These are phyloP conservation scores for Clistopyga incitator DNA, from an alignment of 2,888 invertebrate genomes.

Conservation along the genomic window DNA sequence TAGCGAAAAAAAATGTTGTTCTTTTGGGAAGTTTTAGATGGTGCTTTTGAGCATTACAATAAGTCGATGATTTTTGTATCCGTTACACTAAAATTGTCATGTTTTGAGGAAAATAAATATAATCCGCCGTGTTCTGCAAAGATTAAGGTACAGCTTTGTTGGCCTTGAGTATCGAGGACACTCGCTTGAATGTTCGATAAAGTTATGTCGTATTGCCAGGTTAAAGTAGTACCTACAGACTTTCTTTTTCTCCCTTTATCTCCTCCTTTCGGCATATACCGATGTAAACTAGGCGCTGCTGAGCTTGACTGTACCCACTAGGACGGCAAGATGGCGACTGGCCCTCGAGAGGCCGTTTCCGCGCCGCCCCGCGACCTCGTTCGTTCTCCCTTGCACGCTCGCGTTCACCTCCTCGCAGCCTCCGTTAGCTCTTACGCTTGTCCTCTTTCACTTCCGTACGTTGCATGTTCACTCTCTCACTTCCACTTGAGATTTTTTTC, in stretches of 20 bases:
- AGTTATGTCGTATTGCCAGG: conserved; percentile 46
- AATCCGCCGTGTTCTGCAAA: neutral
- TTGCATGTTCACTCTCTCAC: conserved; percentile 70
- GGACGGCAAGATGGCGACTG: conserved; percentile 82
- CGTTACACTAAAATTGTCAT: too few species aligned
- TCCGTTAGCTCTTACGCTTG: conserved; percentile 52
- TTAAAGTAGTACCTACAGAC: conserved; percentile 35
- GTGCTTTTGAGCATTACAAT: too few species aligned
- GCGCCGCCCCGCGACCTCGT: conserved; percentile 72
- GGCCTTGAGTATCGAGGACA: conserved; percentile 25
- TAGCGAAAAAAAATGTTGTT: too few species aligned
- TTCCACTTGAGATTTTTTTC: conserved; percentile 79
- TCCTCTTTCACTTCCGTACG: conserved; percentile 55
- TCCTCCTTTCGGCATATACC: conserved; percentile 3
- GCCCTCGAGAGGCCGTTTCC: conserved; percentile 81
- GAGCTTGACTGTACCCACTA: conserved; percentile 80
- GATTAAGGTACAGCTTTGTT: neutral
- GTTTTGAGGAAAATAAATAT: too few species aligned
- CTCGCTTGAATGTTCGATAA: conserved; percentile 26
- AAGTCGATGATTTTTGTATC: too few species aligned
- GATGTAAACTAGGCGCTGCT: conserved; percentile 69
- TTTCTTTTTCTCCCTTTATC: conserved; percentile 23
- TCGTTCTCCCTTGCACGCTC: conserved; percentile 70
- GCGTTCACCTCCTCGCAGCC: conserved; percentile 58
- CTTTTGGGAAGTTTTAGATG: too few species aligned